A percentile compares a stretch with the other conserved stretches of the same genome.
Evolutionary conservation across 1,140 invertebrate genomes (phyloP).

Genomic region (Zaprionus vittiger): DNA sequence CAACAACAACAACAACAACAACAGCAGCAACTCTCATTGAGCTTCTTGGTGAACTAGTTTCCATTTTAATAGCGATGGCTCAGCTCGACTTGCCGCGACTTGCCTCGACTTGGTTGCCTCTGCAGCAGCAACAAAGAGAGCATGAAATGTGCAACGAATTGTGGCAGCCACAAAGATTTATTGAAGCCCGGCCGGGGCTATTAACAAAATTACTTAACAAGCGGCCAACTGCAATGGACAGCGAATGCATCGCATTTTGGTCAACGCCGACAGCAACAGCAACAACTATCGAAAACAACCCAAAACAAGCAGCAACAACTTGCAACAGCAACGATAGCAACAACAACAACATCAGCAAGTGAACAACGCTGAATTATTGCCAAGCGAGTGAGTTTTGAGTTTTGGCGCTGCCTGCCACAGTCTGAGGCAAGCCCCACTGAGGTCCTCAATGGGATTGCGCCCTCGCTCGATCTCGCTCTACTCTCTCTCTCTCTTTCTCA

Average conservation of each 20-base stretch:
- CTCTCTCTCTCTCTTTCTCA: not conserved
- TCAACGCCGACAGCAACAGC: slow-evolving; percentile 30
- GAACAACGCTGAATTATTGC: slow-evolving; percentile 68
- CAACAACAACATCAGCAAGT: slow-evolving; percentile 34
- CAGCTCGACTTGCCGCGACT: not conserved
- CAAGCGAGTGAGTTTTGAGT: slow-evolving; percentile 68
- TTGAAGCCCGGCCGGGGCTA: slow-evolving; percentile 68
- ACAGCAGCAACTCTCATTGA: slow-evolving; percentile 55
- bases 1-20: not conserved
- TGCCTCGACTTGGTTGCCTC: not conserved
- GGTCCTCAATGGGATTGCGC: not conserved
- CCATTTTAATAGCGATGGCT: slow-evolving; percentile 68
- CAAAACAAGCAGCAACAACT: slow-evolving; percentile 10
- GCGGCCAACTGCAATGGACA: slow-evolving; percentile 63
- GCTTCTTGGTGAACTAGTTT: slow-evolving; percentile 79
- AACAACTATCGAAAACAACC: slow-evolving; percentile 24
- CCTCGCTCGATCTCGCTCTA: not conserved
- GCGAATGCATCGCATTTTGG: slow-evolving; percentile 46
- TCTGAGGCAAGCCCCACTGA: not conserved
- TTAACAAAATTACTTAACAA: slow-evolving; percentile 83
- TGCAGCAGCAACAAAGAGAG: slow-evolving; percentile 66
- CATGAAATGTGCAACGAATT: slow-evolving; percentile 82
- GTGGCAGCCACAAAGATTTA: slow-evolving; percentile 79
- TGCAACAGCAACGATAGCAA: slow-evolving; percentile 20
- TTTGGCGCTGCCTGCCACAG: slow-evolving; percentile 43